phyloP scores from a whole-genome alignment of 2,113 vertebrate genomes.

The Platycercus adscitus region DNA sequence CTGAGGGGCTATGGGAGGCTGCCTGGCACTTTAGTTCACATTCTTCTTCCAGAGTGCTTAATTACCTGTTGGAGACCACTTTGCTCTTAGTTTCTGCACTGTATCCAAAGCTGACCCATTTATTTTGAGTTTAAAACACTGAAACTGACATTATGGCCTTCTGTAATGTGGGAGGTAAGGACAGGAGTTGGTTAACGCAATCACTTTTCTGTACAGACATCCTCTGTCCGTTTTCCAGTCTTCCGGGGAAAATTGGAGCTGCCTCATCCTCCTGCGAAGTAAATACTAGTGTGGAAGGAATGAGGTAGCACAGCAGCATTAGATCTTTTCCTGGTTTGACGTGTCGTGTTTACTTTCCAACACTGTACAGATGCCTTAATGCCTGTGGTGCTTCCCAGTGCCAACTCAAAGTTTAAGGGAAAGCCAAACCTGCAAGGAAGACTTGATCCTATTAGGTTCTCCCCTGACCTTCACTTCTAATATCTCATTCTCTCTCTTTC shows the following conservation, averaged over 20 bases:
- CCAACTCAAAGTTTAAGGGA: neutral
- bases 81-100: neutral
- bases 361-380: neutral
- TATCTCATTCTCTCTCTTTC: neutral
- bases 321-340: neutral
- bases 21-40: neutral
- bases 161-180: neutral
- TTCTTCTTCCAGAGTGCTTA: neutral
- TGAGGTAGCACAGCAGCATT: neutral
- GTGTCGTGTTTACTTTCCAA: neutral
- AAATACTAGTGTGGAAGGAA: rapidly evolving
- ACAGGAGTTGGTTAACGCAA: neutral
- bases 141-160: neutral
- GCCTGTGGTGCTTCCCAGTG: neutral
- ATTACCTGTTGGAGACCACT: neutral
- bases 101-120: neutral
- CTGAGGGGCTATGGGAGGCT: neutral
- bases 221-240: rapidly evolving
- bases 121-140: neutral
- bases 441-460: neutral
- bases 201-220: neutral
- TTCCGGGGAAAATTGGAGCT: neutral
- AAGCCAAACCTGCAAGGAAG: neutral
- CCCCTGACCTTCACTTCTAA: neutral
- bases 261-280: neutral